Base-by-base conservation (phyloP, 2,888 invertebrate species). In the Carabus problematicus region DNA sequence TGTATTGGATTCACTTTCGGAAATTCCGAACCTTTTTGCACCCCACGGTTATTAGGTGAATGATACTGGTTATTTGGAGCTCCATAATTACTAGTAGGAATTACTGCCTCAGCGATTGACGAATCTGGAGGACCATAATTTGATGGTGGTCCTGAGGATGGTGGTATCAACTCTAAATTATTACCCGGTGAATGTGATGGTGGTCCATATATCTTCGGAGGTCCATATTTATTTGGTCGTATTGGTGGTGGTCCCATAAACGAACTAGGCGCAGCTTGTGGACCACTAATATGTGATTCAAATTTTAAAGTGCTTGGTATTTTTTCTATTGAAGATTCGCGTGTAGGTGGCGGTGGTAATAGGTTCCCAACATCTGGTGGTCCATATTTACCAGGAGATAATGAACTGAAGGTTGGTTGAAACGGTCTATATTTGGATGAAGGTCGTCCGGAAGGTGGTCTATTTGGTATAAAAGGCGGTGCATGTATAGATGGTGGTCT, bases 151-250 rank as follows among this genome's bases (percentile, higher is more conserved):
- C 67, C 69, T 47, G 64, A 68, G 47, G 64, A 45, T 58, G 72
- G 68, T 58, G 45, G 71, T 12, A 56, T 71, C 61, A 12, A 45
- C 29, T 29, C 29, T 29, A 29, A 29, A 45, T 29, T 45, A 3
- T 45, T 60, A 58, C 19, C 45, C 73, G 70, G 55, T 71, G 64
- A 40, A 62, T 67, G 61, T n/a, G 72, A 70, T 45, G 75, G 72
- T 43, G 72, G 64, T 29, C 67, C 71, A 55, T 74, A 73, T 59
- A 72, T 67, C 11, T 68, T 64, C 19, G 72, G 70, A n/a, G 70
- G 69, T 39, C 66, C 58, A 9, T 56, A 59, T 40, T 47, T 47
- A 39, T 70, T 70, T 47, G 74, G 58, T 9, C 29, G 19, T 45
- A 60, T 66, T 1, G 73, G 62, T 12, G 73, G 58, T 9, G 71